Conservation (phyloP, 1,140 invertebrate species). For the Zaprionus taronus region DNA sequence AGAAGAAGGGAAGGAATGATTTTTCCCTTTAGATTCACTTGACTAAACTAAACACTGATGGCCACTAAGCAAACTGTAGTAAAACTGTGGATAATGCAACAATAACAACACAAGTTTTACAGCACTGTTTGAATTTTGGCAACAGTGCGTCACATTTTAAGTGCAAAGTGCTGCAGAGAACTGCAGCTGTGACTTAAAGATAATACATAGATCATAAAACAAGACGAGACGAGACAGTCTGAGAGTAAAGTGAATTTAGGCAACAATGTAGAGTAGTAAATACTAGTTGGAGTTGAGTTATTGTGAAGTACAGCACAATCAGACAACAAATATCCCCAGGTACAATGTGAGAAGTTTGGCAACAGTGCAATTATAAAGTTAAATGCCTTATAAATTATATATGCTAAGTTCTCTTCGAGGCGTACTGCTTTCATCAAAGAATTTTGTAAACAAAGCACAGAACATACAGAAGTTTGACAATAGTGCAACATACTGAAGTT, state of each 20-base stretch:
- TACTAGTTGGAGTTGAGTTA: background rate
- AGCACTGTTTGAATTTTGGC: background rate
- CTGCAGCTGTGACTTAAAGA: background rate
- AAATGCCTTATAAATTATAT: background rate
- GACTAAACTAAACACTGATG: slow-evolving; percentile 3
- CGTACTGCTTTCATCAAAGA: background rate
- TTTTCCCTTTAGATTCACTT: slow-evolving; percentile 7
- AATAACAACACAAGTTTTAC: background rate
- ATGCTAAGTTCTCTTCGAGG: background rate
- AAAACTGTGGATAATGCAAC: background rate
- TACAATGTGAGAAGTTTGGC: background rate
- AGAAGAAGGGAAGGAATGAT: background rate
- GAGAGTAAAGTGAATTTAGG: slow-evolving; percentile 17
- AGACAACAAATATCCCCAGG: background rate
- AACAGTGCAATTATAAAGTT: background rate
- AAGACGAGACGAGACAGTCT: background rate
- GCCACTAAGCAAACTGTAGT: background rate
- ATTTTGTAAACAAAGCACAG: slow-evolving; percentile 14
- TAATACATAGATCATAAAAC: background rate
- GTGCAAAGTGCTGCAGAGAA: background rate
- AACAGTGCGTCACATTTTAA: background rate
- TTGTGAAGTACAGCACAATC: background rate
- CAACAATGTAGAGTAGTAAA: slow-evolving; percentile 4
- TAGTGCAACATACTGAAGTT: background rate
- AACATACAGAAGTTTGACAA: background rate